Evolutionary conservation across 2,888 invertebrate species (phyloP), one percentile per base, ranked within the genome.

Genomic region (Sinhomidia bicolor): DNA sequence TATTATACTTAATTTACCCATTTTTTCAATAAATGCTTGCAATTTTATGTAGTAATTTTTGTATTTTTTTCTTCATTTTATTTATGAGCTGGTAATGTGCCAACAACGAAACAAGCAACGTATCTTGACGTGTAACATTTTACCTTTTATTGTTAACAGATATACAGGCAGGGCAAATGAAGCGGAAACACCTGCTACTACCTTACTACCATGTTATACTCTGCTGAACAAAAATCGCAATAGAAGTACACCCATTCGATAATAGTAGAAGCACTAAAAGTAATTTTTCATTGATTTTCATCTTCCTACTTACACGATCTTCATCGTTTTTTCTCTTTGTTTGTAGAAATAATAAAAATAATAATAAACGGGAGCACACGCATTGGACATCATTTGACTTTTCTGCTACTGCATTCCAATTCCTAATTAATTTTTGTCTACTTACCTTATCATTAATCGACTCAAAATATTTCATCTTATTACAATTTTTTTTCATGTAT

Each of bases 151-250:
- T 78, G 47, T 14, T 57, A 17, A 36, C n/a, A 78, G 3, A 57
- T 29, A 23, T 32, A 32, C n/a, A 86, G 87, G 87, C 29, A 80
- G 68, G 68, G 85, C 76, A 87, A 87, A 87, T 82, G 78, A 87
- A 87, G 87, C 87, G 87, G 87, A 87, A 87, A 82, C 81, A 82
- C 82, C 62, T 87, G 81, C 62, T 68, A 80, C n/a, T n/a, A n/a
- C n/a, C n/a, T n/a, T n/a, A n/a, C n/a, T n/a, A n/a, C n/a, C n/a
- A n/a, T n/a, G n/a, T n/a, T n/a, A n/a, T n/a, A n/a, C 79, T 51
- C 41, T 60, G 7, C n/a, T n/a, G 20, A 17, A 44, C 71, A 79
- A 36, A 60, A 81, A 20, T 17, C 44, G 51, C 51, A 74, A n/a
- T 36, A 23, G 2, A 41, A n/a, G 54, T 20, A 12, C 57, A 57